Percentiles rank a stretch among this genome's conserved stretches.
Conservation (phyloP, 2,797 vertebrate genomes). For the Mus minutoides region DNA sequence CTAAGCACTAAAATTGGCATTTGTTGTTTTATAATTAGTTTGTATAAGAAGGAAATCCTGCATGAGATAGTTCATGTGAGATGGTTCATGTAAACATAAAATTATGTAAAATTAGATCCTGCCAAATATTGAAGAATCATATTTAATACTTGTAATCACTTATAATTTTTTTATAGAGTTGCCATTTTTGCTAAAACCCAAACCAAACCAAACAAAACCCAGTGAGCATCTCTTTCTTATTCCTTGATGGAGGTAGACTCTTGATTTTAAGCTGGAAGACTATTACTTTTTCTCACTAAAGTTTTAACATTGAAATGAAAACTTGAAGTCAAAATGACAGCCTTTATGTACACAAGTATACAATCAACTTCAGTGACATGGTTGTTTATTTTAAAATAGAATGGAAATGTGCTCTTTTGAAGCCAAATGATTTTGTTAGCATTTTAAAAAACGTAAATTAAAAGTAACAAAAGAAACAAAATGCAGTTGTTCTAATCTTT, state of each 20-base stretch:
- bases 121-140: constrained; percentile 54
- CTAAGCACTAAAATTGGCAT: background rate
- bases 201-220: constrained; percentile 56
- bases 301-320: constrained; percentile 60
- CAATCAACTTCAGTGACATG: constrained; percentile 46
- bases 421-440: constrained; percentile 35
- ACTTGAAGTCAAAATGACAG: constrained; percentile 63
- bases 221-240: constrained; percentile 53
- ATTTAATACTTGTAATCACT: constrained; percentile 76
- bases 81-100: constrained; percentile 48
- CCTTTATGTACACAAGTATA: constrained; percentile 1
- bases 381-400: constrained; percentile 69
- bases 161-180: constrained; percentile 73
- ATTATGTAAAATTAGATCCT: constrained; percentile 13
- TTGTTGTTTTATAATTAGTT: constrained; percentile 13
- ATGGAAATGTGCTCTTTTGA: constrained; percentile 28
- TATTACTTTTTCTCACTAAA: constrained; percentile 12
- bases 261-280: constrained; percentile 54
- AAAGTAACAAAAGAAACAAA: constrained; percentile 57
- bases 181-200: constrained; percentile 27
- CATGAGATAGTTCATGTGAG: constrained; percentile 33
- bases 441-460: constrained; percentile 59
- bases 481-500: constrained; percentile 23
- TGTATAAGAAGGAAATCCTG: background rate
- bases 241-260: constrained; percentile 65